A percentile compares a stretch with the other conserved stretches of the same genome.
Evolutionary conservation across 2,888 invertebrate species (phyloP).

Genomic region (Scaptomyza reducta): DNA sequence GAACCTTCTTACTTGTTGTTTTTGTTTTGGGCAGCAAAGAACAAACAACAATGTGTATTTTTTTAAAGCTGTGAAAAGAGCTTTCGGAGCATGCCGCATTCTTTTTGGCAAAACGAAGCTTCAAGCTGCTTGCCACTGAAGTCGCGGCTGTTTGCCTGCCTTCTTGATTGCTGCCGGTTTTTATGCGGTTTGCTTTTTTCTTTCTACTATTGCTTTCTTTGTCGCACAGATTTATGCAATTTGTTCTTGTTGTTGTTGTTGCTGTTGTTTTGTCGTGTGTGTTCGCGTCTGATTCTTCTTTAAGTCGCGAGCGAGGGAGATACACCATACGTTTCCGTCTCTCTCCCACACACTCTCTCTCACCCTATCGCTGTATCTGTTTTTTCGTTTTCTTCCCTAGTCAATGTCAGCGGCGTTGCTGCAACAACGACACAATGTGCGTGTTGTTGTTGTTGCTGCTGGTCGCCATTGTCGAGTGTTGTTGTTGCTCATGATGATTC

Average conservation of each 20-base stretch:
- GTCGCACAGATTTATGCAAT: constrained; percentile 73
- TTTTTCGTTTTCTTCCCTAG: constrained; percentile 18
- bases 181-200: constrained; percentile 21
- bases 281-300: constrained; percentile 45
- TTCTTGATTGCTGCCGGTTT: constrained; percentile 40
- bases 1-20: too few relatives aligned
- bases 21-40: too few relatives aligned
- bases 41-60: too few relatives aligned
- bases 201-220: constrained; percentile 58
- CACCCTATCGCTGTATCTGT: constrained; percentile 8
- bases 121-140: too few relatives aligned
- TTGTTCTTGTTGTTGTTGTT: constrained; percentile 16
- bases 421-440: constrained; percentile 58
- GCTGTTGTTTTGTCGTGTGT: constrained; percentile 10
- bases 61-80: too few relatives aligned
- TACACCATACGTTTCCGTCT: neutral
- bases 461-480: constrained; percentile 52
- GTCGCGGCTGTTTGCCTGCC: too few relatives aligned
- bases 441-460: constrained; percentile 47
- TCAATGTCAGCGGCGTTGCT: constrained; percentile 67
- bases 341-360: neutral
- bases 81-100: constrained; percentile 49
- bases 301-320: constrained; percentile 17
- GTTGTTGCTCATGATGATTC: constrained; percentile 62
- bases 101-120: constrained; percentile 37